Percentiles rank a stretch among this genome's conserved stretches.
These are phyloP conservation scores for Drosophila ananassae DNA, from an alignment of 1,140 invertebrate genomes.

Conservation along the genomic window DNA sequence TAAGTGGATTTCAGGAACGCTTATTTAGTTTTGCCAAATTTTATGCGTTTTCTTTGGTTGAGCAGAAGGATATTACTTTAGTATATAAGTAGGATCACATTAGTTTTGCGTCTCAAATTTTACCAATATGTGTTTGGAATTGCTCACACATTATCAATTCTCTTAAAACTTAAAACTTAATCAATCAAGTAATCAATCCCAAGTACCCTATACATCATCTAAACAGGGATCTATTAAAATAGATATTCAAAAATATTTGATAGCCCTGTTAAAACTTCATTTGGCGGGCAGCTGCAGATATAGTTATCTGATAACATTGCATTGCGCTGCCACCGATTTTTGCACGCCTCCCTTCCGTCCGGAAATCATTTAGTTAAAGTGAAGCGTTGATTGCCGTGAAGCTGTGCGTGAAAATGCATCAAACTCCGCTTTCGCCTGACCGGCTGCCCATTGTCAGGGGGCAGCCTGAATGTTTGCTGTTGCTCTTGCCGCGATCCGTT, in stretches of 20 bases:
- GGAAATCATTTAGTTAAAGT: constrained; percentile 68
- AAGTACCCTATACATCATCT: too few relatives aligned
- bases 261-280: neutral
- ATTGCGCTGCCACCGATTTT: constrained; percentile 10
- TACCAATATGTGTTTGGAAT: too few relatives aligned
- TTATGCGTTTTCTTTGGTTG: constrained; percentile 6
- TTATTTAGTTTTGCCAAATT: constrained; percentile 45
- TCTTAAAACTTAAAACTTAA: too few relatives aligned
- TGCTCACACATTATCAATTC: too few relatives aligned
- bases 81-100: neutral
- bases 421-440: constrained; percentile 57
- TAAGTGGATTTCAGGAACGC: constrained; percentile 68
- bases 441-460: constrained; percentile 39
- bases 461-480: constrained; percentile 9
- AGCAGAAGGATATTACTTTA: neutral
- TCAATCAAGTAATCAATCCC: too few relatives aligned
- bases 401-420: constrained; percentile 74
- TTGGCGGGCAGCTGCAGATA: neutral
- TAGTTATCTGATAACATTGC: constrained; percentile 20
- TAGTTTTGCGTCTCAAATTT: neutral
- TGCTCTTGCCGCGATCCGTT: constrained; percentile 34
- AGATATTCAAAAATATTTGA: constrained; percentile 9
- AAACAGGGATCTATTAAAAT: too few relatives aligned
- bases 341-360: neutral
- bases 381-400: constrained; percentile 76